These are phyloP conservation scores for Acromyrmex charruanus DNA, from an alignment of 1,140 invertebrate species.

Conservation along the genomic window DNA sequence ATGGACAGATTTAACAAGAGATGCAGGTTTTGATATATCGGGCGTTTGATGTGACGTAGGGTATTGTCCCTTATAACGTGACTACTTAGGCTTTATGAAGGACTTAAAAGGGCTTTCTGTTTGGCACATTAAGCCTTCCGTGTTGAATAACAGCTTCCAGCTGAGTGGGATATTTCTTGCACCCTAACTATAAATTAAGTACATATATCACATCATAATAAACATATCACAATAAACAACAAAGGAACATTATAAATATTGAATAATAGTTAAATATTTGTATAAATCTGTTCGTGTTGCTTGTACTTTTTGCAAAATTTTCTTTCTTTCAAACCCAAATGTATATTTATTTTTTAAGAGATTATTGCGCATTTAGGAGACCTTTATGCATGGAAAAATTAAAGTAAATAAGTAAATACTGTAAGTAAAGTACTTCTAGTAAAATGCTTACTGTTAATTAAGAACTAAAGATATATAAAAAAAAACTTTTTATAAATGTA, in stretches of 20 bases:
- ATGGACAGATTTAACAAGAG: constrained; percentile 29
- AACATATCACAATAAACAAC: not conserved
- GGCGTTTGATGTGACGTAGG: constrained; percentile 24
- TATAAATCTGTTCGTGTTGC: too few relatives aligned
- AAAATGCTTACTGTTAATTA: too few relatives aligned
- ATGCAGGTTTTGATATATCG: constrained; percentile 16
- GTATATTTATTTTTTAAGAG: too few relatives aligned
- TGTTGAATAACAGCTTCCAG: constrained; percentile 21
- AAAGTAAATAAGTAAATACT: too few relatives aligned
- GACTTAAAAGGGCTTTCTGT: constrained; percentile 25
- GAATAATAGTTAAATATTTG: not conserved
- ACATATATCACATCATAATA: not conserved
- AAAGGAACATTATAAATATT: not conserved
- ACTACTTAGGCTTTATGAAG: constrained; percentile 30
- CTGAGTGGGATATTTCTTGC: constrained; percentile 29
- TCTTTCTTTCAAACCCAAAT: too few relatives aligned
- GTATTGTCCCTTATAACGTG: not conserved
- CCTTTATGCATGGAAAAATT: too few relatives aligned
- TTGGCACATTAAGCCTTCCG: constrained; percentile 15
- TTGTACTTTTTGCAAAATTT: too few relatives aligned
- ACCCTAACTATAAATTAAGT: constrained; percentile 29
- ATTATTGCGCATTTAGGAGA: too few relatives aligned
- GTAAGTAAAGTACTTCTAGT: too few relatives aligned
- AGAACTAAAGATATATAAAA: too few relatives aligned
- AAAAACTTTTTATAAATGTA: too few relatives aligned